Percentiles rank a stretch among this genome's conserved stretches.
Evolutionary conservation across 2,113 vertebrate genomes (phyloP).

Genomic region (Nyctibius bracteatus): DNA sequence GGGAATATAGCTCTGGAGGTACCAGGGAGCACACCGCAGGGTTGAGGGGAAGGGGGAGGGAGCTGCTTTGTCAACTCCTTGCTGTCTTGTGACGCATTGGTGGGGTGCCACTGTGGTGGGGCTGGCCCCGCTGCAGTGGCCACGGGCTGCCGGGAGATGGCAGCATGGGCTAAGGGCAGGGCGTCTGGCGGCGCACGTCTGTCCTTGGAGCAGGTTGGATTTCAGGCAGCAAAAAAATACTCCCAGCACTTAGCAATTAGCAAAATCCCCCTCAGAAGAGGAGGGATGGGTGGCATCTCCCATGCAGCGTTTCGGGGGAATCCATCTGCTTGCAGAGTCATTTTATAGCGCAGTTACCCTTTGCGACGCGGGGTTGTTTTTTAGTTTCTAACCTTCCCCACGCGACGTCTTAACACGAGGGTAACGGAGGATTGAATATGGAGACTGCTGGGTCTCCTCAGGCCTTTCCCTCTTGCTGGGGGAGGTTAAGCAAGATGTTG

Average conservation of each 20-base stretch:
- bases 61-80: not conserved
- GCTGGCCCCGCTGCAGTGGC: not conserved
- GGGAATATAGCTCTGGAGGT: not conserved
- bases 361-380: not conserved
- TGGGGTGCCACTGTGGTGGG: not conserved
- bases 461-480: not conserved
- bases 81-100: rapidly evolving
- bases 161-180: conserved; percentile 34
- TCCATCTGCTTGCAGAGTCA: not conserved
- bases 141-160: conserved; percentile 38
- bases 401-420: rapidly evolving
- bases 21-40: rapidly evolving
- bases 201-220: not conserved
- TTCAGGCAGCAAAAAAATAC: not conserved
- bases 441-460: not conserved
- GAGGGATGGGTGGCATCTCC: not conserved
- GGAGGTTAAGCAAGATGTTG: not conserved
- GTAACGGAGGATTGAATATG: rapidly evolving
- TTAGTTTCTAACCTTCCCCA: not conserved
- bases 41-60: not conserved
- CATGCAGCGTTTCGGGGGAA: not conserved
- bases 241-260: not conserved
- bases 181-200: not conserved
- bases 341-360: not conserved
- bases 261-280: not conserved